Conservation (phyloP, 2,888 invertebrate genomes). For the Ypsolopha scabrella region DNA sequence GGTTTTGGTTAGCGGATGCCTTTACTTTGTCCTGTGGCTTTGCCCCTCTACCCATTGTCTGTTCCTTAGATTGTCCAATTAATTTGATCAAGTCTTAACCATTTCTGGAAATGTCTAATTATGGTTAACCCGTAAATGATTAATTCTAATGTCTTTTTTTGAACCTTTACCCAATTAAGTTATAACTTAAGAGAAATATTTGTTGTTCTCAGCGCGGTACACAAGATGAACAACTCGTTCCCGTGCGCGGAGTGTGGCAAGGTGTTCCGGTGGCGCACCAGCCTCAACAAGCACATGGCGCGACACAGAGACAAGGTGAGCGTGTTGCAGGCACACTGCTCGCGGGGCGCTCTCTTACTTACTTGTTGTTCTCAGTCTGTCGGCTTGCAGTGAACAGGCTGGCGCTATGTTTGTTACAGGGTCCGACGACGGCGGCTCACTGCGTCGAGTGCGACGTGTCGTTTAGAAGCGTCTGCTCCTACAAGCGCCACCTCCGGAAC, state of each 20-base stretch:
- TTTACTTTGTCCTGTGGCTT: no score
- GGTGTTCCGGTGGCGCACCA: slow-evolving; percentile 54
- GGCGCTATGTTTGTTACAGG: not conserved
- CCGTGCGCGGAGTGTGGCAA: slow-evolving; percentile 45
- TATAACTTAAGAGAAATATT: no score
- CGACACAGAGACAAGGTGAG: slow-evolving; percentile 37
- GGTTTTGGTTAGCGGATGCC: no score
- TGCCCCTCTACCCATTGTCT: no score
- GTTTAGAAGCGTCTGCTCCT: slow-evolving; percentile 43
- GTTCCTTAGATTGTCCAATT: not conserved
- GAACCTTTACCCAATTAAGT: not conserved
- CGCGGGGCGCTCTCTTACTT: no score
- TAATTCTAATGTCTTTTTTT: no score
- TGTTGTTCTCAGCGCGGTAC: slow-evolving; percentile 33
- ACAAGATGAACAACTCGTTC: slow-evolving; percentile 43
- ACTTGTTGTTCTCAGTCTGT: no score
- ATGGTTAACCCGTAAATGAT: no score
- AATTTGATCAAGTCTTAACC: not conserved
- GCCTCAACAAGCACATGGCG: slow-evolving; percentile 43
- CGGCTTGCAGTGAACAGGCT: not conserved
- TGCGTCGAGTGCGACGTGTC: slow-evolving; percentile 38
- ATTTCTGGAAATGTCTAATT: no score
- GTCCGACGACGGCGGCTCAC: slow-evolving; percentile 22
- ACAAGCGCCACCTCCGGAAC: slow-evolving; percentile 45
- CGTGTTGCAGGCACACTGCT: no score